Base-by-base conservation (phyloP, 2,113 vertebrate genomes). In the Lipophrys pholis region DNA sequence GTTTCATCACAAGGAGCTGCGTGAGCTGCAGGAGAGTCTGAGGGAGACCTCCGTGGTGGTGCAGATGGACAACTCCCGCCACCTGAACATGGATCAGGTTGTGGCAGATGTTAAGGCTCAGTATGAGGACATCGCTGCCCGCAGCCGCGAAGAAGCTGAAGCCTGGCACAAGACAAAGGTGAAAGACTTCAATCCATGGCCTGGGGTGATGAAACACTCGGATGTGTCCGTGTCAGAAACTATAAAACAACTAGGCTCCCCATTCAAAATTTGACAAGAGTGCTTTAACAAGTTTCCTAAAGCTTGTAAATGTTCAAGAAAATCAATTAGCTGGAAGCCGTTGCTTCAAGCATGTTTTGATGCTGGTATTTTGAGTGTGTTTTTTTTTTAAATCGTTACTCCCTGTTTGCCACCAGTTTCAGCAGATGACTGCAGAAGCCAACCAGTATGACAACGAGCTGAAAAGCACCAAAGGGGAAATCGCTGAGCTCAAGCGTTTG, bases 11-110 rank as follows among this genome's bases (percentile, higher is more conserved):
- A 78, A 98, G 96, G 95, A 98, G 70, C 65, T 96, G 55, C 65
- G 41, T 1, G 95, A 97, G 82, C 68, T 96, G 60, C 91, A 95
- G 81, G 53, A 80, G 1, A 92, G 90, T 76, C 68, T 96, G 82
- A 94, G 93, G 0, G 89, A 94, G 52, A 96, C 93, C 1, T 93
- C 91, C 0, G 93, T 97, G 15, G 59, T 96, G 11, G 91, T 98
- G 38, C 90, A 95, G 85, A 96, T 97, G 93, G 95, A 97, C 88
- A 97, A 96, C 89, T 93, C 90, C 71, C 91, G 94, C 9, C 73
- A n/a, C 21, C 92, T 98, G 36, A 87, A 97, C 84, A 89, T 96
- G 91, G 89, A 96, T 1, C 73, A 93, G 38, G 78, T 95, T 49
- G 89, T 98, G 0, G 46, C 87, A 0, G 94, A 95, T 1, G 94